A percentile compares a stretch with the other conserved stretches of the same genome.
These are phyloP conservation scores for Poeciliopsis presidionis DNA, from an alignment of 2,797 vertebrate genomes.

Conservation along the genomic window DNA sequence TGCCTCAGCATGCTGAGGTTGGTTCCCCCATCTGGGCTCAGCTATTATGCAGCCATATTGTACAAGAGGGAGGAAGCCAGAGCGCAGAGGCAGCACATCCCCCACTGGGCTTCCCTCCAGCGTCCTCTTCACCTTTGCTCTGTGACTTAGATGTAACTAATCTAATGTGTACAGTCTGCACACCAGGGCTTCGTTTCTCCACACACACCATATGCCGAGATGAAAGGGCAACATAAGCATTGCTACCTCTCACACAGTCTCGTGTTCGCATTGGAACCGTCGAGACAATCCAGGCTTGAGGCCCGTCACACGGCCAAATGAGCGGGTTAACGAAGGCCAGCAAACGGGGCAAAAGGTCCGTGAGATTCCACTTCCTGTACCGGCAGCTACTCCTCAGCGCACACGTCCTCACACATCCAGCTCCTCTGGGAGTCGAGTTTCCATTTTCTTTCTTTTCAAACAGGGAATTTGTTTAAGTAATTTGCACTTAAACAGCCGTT, in stretches of 20 bases:
- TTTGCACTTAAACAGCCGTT: constrained; percentile 31
- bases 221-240: constrained; percentile 19
- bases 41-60: constrained; percentile 45
- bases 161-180: constrained; percentile 28
- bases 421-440: not conserved
- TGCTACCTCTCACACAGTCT: constrained; percentile 6
- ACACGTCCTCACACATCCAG: constrained; percentile 14
- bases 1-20: constrained; percentile 57
- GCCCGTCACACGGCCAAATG: constrained; percentile 42
- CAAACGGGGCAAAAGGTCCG: constrained; percentile 42
- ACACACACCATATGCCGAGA: constrained; percentile 42
- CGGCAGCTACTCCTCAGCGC: constrained; percentile 4
- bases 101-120: constrained; percentile 34
- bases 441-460: constrained; percentile 16
- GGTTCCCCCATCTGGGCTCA: constrained; percentile 54
- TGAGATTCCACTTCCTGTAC: constrained; percentile 3
- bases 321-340: constrained; percentile 63
- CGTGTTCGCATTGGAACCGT: constrained; percentile 8
- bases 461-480: not conserved
- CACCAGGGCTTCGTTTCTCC: constrained; percentile 6
- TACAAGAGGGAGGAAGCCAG: constrained; percentile 42
- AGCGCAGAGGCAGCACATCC: constrained; percentile 33
- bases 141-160: constrained; percentile 35
- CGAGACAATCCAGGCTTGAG: constrained; percentile 34
- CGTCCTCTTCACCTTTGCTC: constrained; percentile 37